Evolutionary conservation across 2,888 invertebrate genomes (phyloP), one percentile per base, ranked within the genome.

Genomic region (Protophormia terraenovae): DNA sequence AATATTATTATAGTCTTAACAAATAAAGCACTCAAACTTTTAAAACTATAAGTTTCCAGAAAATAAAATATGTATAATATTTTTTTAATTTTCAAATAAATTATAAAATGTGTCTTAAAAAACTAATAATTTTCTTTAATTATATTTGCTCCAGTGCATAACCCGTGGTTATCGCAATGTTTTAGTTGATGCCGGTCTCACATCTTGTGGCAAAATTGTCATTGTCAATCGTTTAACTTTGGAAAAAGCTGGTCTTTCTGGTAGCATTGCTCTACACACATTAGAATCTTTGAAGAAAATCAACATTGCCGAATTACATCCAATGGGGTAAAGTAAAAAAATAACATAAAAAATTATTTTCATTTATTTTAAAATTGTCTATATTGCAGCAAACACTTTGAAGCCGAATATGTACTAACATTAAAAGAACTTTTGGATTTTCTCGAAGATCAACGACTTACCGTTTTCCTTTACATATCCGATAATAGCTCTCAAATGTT

Each of bases 231-330:
- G 91, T 19, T 83, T 89, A 41, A 92, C 91, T 4, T 82, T 92
- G 53, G 90, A 92, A 81, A 91, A 91, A 29, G 92, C 91, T 6
- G 90, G 91, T 5, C 87, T 91, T 8, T 86, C 86, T n/a, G 89
- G 89, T 3, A 89, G 88, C 75, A 89, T 91, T 32, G 88, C 89
- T 0, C 88, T 89, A 35, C 88, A 91, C 35, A 89, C 90, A 7
- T 87, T 92, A 41, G 89, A 89, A 47, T 90, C 90, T 22, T 87
- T 93, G 24, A 90, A 91, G 83, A 91, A 92, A 87, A 88, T 93
- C 2, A 92, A 92, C 86, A 90, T 93, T 72, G 90, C 92, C 4
- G 91, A 91, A 84, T 90, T 91, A 55, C 93, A 93, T 90, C 93
- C 93, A 14, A 88, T 93, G 87, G 91, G 93, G 92, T 92, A 87